These are phyloP conservation scores for Polylopha cassiicola DNA, from an alignment of 2,888 invertebrate species.

Conservation along the genomic window DNA sequence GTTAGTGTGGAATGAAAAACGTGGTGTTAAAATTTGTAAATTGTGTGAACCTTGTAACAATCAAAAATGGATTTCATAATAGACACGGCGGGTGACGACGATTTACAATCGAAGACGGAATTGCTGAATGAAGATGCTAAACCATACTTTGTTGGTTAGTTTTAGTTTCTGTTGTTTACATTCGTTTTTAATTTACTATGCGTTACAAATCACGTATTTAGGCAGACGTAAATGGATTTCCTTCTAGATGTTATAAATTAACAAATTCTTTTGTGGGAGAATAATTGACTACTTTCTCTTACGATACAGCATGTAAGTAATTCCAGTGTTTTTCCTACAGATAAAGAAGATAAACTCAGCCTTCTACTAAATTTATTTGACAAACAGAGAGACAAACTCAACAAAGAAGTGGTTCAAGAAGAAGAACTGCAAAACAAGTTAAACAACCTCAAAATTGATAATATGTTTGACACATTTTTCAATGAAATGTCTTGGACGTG, in stretches of 20 bases:
- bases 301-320: neutral
- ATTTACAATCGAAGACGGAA: conserved; percentile 54
- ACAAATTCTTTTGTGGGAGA: too few species aligned
- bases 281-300: too few species aligned
- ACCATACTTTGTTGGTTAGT: conserved; percentile 63
- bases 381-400: conserved; percentile 56
- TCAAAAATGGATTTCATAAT: conserved; percentile 75
- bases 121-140: conserved; percentile 48
- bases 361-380: conserved; percentile 55
- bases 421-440: conserved; percentile 52
- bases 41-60: neutral
- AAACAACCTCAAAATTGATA: conserved; percentile 52
- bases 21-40: conserved; percentile 4
- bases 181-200: neutral
- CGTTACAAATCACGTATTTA: too few species aligned
- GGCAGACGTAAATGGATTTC: too few species aligned
- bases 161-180: conserved; percentile 10
- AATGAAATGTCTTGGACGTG: conserved; percentile 63
- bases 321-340: conserved; percentile 35
- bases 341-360: conserved; percentile 47
- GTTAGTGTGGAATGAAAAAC: conserved; percentile 13
- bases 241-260: too few species aligned
- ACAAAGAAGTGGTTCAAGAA: conserved; percentile 39
- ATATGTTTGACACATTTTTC: conserved; percentile 58
- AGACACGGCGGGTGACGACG: conserved; percentile 73